Percentiles rank a stretch among this genome's conserved stretches.
Conservation (phyloP, 2,797 vertebrate species). For the Ceryle rudis region DNA sequence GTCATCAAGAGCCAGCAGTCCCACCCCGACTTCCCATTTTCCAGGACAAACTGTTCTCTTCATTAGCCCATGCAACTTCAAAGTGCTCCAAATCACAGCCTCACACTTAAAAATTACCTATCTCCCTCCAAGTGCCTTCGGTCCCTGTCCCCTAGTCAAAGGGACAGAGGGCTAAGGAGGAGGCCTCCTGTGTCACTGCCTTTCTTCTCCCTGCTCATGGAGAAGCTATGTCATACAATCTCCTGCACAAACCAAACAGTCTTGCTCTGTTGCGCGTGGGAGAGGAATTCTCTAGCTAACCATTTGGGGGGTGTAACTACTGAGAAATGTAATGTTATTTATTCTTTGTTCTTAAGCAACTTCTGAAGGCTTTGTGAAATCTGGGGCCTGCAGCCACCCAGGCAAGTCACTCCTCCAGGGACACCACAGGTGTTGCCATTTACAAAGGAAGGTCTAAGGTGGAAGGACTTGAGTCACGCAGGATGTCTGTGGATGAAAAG, state of each 20-base stretch:
- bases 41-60: conserved; percentile 36
- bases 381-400: background rate
- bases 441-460: background rate
- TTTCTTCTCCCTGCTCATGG: background rate
- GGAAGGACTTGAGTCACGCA: background rate
- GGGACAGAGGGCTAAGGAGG: background rate
- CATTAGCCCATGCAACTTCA: background rate
- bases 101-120: background rate
- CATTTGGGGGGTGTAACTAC: background rate
- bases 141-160: background rate
- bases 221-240: background rate
- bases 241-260: background rate
- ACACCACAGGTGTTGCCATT: background rate
- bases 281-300: background rate
- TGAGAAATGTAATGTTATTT: background rate
- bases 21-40: conserved; percentile 51
- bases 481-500: background rate
- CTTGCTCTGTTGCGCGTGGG: background rate
- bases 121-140: background rate
- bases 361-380: background rate
- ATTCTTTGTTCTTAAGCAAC: background rate
- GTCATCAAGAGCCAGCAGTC: background rate
- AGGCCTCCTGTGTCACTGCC: background rate
- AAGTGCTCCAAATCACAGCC: background rate
- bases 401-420: background rate